These are phyloP conservation scores for Zaprionus nigranus DNA, from an alignment of 1,140 invertebrate genomes.

Conservation along the genomic window DNA sequence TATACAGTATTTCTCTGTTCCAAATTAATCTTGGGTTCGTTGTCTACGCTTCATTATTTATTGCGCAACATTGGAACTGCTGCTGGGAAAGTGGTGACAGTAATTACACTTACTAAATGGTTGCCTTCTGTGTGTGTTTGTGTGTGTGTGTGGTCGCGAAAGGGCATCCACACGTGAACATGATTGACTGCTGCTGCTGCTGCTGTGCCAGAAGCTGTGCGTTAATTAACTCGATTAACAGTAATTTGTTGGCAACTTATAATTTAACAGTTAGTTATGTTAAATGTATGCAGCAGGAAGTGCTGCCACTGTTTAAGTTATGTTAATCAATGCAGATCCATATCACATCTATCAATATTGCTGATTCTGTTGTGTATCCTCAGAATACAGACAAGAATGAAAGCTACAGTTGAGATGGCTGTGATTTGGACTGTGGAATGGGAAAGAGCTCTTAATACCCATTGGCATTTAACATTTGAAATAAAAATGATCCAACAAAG, in stretches of 20 bases:
- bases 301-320: background rate
- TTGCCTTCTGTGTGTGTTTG: constrained; percentile 14
- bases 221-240: constrained; percentile 60
- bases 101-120: constrained; percentile 75
- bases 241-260: constrained; percentile 38
- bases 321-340: background rate
- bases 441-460: too few relatives aligned
- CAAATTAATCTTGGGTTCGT: constrained; percentile 18
- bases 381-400: too few relatives aligned
- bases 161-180: constrained; percentile 54
- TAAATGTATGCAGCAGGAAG: constrained; percentile 4
- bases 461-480: too few relatives aligned
- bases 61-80: constrained; percentile 48
- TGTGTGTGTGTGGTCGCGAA: background rate
- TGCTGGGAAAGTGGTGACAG: constrained; percentile 53
- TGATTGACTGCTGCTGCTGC: constrained; percentile 43
- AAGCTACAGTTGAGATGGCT: too few relatives aligned
- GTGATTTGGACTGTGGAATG: too few relatives aligned
- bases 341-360: background rate
- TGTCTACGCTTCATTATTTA: constrained; percentile 52
- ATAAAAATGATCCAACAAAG: too few relatives aligned
- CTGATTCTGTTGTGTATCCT: background rate
- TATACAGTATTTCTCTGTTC: background rate
- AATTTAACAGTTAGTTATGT: background rate
- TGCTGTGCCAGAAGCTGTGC: constrained; percentile 45